These are phyloP conservation scores for Drosophila arawakana DNA, from an alignment of 1,140 invertebrate genomes.

Conservation along the genomic window DNA sequence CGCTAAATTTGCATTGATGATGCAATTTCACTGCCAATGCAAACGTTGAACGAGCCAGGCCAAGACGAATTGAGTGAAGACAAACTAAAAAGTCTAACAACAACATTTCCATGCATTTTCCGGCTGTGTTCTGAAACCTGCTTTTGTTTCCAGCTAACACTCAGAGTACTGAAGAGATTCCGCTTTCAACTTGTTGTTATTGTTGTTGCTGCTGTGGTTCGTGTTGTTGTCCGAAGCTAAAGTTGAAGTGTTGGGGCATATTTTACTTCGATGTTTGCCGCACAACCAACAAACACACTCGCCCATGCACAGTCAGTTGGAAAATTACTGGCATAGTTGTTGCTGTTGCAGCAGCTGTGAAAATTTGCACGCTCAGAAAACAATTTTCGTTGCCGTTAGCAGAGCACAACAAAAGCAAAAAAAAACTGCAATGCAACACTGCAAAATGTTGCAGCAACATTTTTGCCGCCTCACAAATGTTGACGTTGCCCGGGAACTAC, in stretches of 20 bases:
- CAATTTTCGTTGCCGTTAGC: constrained; percentile 78
- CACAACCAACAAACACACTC: constrained; percentile 34
- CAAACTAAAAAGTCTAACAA: constrained; percentile 1
- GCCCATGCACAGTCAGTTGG: constrained; percentile 15
- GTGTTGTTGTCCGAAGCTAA: constrained; percentile 29
- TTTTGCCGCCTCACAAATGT: constrained; percentile 37
- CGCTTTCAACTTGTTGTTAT: constrained; percentile 17
- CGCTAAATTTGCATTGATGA: constrained; percentile 79
- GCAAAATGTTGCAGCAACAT: constrained; percentile 70
- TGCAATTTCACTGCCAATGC: constrained; percentile 64
- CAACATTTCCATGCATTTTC: constrained; percentile 32
- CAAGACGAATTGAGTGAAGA: background rate
- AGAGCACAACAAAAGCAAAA: constrained; percentile 43
- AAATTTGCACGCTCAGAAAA: constrained; percentile 81
- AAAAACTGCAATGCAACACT: constrained; percentile 5
- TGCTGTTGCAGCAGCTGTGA: constrained; percentile 74
- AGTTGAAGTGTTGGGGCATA: constrained; percentile 55
- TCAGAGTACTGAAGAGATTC: constrained; percentile 9
- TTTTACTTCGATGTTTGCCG: constrained; percentile 53
- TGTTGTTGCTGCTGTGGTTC: constrained; percentile 9
- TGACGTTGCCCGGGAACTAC: constrained; percentile 27
- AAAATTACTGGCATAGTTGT: constrained; percentile 77
- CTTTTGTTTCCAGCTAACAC: constrained; percentile 46
- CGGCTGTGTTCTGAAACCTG: constrained; percentile 48
- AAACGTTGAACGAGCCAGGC: constrained; percentile 1